These are phyloP conservation scores for Hypomecis atomaria DNA, from an alignment of 2,888 invertebrate species.

Conservation along the genomic window DNA sequence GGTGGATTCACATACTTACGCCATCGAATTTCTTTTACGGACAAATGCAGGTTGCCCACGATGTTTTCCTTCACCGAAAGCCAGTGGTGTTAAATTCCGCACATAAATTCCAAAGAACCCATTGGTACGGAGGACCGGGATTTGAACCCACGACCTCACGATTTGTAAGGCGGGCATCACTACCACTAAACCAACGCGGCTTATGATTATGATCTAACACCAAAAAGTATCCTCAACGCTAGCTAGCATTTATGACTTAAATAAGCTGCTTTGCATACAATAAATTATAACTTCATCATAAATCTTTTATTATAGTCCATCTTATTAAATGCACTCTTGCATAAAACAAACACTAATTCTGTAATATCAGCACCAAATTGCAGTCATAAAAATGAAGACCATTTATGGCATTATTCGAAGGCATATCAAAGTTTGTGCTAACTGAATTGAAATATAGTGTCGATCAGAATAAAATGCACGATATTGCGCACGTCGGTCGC, in stretches of 20 bases:
- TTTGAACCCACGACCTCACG: too few species aligned
- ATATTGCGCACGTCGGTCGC: background rate
- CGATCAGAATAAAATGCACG: slow-evolving; percentile 53
- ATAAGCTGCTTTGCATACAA: slow-evolving; percentile 37
- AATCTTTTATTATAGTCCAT: slow-evolving; percentile 51
- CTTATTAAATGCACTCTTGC: slow-evolving; percentile 70
- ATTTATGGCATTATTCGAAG: slow-evolving; percentile 80
- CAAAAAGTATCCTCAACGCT: too few species aligned
- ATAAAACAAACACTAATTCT: slow-evolving; percentile 80
- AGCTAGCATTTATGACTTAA: slow-evolving; percentile 19
- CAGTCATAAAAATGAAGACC: slow-evolving; percentile 80
- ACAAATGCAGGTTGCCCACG: too few species aligned
- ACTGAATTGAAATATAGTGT: slow-evolving; percentile 66
- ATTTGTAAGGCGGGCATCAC: too few species aligned
- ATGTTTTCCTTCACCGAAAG: too few species aligned
- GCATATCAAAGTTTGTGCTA: slow-evolving; percentile 79
- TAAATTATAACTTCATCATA: slow-evolving; percentile 42
- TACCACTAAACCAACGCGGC: too few species aligned
- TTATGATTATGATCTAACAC: too few species aligned
- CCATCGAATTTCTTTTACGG: too few species aligned
- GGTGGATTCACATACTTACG: too few species aligned
- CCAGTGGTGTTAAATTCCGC: too few species aligned
- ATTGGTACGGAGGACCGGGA: too few species aligned
- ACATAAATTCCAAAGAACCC: too few species aligned
- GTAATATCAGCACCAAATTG: slow-evolving; percentile 71